phyloP scores from a whole-genome alignment of 2,888 invertebrate species.

The Xylota segnis region DNA sequence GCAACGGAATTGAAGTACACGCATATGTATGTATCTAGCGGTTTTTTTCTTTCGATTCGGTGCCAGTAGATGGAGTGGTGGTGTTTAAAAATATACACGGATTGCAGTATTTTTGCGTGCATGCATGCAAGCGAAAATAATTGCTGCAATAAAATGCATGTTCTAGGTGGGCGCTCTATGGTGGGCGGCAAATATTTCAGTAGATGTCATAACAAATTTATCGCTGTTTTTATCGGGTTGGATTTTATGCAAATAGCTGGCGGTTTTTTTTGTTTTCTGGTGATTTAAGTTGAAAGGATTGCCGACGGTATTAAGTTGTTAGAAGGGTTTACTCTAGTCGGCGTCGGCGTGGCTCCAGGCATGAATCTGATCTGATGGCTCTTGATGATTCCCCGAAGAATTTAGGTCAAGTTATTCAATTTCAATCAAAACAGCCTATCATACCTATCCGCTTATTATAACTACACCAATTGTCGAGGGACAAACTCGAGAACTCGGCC shows the following conservation, averaged over 20 bases:
- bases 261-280: too few species aligned
- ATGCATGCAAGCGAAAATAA: slow-evolving; percentile 65
- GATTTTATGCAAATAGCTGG: background rate
- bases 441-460: too few species aligned
- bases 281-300: background rate
- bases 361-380: too few species aligned
- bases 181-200: slow-evolving; percentile 62
- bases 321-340: background rate
- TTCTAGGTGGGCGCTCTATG: slow-evolving; percentile 51
- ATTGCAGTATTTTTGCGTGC: slow-evolving; percentile 57
- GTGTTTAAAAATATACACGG: slow-evolving; percentile 57
- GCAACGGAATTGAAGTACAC: slow-evolving; percentile 11
- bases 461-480: too few species aligned
- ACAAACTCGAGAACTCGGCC: too few species aligned
- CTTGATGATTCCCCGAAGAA: too few species aligned
- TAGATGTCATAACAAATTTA: slow-evolving; percentile 65
- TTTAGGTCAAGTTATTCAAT: too few species aligned
- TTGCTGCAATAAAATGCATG: slow-evolving; percentile 52
- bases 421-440: too few species aligned
- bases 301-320: background rate
- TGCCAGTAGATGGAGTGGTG: slow-evolving; percentile 52
- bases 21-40: background rate
- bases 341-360: background rate
- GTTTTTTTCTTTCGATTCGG: slow-evolving; percentile 26
- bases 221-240: background rate